Conservation (phyloP, 1,140 invertebrate species). For the Dreissena rostriformis region DNA sequence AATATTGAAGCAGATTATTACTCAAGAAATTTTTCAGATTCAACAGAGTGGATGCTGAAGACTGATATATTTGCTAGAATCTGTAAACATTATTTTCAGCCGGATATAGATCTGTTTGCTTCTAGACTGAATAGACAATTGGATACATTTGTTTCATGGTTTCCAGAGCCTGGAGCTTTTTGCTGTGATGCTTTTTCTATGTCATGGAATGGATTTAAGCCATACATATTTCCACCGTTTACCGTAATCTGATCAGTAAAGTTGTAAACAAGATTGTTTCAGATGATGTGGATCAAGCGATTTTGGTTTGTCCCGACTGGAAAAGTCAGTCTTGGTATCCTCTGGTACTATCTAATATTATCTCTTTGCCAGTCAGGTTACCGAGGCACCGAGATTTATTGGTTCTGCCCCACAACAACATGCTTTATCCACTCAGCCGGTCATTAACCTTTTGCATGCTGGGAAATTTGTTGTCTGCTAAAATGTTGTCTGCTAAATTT, state of each 20-base stretch:
- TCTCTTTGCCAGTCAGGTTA: conserved; percentile 35
- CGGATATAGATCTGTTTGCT: conserved; percentile 56
- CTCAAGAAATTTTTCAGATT: conserved; percentile 43
- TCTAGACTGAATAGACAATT: conserved; percentile 58
- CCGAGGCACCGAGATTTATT: conserved; percentile 33
- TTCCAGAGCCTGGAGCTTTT: conserved; percentile 41
- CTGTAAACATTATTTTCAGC: neutral
- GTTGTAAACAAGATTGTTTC: conserved; percentile 13
- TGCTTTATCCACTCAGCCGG: neutral
- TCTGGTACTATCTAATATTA: conserved; percentile 10
- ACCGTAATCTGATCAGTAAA: neutral
- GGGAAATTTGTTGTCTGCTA: too few relatives aligned
- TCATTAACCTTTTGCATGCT: too few relatives aligned
- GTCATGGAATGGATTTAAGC: neutral
- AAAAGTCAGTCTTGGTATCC: conserved; percentile 22
- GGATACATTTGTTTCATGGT: conserved; percentile 41
- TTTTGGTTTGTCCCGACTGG: conserved; percentile 17
- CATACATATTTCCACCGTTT: conserved; percentile 48
- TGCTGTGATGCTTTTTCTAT: conserved; percentile 34
- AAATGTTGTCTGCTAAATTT: too few relatives aligned
- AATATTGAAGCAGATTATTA: conserved; percentile 57
- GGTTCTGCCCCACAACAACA: conserved; percentile 4
- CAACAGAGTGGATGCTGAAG: conserved; percentile 35
- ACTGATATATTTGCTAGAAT: conserved; percentile 31
- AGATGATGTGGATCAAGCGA: conserved; percentile 23